Evolutionary conservation across 2,113 vertebrate species (phyloP).

Genomic region (Alosa alosa): DNA sequence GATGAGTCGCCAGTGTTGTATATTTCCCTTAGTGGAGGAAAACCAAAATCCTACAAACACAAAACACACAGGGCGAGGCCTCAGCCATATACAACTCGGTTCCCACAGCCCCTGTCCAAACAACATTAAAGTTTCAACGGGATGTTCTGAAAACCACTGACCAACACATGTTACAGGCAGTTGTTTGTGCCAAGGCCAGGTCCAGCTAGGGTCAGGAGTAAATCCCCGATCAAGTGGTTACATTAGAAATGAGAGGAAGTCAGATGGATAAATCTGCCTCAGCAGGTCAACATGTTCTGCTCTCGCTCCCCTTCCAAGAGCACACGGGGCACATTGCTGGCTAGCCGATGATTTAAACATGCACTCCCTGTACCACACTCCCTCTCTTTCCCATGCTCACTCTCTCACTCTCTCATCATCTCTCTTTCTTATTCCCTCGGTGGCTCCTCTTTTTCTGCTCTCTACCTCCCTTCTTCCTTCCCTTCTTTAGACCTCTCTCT

Average conservation of each 20-base stretch:
- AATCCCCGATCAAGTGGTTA: not conserved
- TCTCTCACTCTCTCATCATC: not conserved
- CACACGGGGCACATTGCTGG: not conserved
- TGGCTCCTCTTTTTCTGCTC: not conserved
- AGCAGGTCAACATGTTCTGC: not conserved
- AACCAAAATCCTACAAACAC: not conserved
- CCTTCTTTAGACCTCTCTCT: not conserved
- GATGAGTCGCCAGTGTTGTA: not conserved
- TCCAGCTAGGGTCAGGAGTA: not conserved
- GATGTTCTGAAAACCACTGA: conserved; percentile 4
- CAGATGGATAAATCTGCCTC: not conserved
- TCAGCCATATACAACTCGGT: not conserved
- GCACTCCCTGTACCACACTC: not conserved
- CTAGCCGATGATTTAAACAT: conserved; percentile 6
- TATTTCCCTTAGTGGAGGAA: not conserved
- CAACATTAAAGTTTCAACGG: not conserved
- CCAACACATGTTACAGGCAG: not conserved
- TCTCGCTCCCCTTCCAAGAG: not conserved
- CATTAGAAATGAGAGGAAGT: not conserved
- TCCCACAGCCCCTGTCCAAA: conserved; percentile 3
- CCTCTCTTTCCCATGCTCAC: not conserved
- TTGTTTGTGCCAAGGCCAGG: not conserved
- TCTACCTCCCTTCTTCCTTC: not conserved
- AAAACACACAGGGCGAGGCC: not conserved
- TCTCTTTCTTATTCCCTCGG: not conserved